These are phyloP conservation scores for Drosophila bocki DNA, from an alignment of 1,140 invertebrate genomes.

Conservation along the genomic window DNA sequence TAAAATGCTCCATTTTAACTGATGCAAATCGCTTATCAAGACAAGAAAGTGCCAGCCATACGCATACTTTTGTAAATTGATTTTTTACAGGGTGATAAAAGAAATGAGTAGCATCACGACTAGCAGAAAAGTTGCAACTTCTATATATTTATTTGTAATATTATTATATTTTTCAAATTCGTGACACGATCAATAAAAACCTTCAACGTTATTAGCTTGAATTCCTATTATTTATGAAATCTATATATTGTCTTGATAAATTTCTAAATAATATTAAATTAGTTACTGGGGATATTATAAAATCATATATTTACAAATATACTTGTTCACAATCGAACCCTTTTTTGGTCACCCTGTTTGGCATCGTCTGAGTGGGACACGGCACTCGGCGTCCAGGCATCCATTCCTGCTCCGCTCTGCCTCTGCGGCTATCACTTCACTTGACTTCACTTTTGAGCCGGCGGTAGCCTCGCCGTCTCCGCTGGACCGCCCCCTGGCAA, in stretches of 20 bases:
- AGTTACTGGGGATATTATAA: background rate
- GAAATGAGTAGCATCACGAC: background rate
- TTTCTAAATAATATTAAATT: background rate
- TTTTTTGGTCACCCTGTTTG: conserved; percentile 40
- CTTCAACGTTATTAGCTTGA: background rate
- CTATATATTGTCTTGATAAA: background rate
- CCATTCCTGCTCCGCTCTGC: conserved; percentile 34
- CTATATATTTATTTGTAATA: background rate
- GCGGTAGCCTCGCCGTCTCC: conserved; percentile 72
- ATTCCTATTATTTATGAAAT: background rate
- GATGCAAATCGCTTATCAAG: conserved; percentile 77
- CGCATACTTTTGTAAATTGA: conserved; percentile 18
- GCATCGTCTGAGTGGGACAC: conserved; percentile 69
- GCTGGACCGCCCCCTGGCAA: conserved; percentile 26
- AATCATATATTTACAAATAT: background rate
- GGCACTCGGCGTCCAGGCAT: conserved; percentile 47
- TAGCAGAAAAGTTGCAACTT: background rate
- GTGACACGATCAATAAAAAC: background rate
- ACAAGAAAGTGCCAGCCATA: conserved; percentile 69
- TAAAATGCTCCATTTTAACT: conserved; percentile 79
- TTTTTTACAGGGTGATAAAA: conserved; percentile 38
- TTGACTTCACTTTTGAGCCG: conserved; percentile 60
- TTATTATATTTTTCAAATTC: background rate
- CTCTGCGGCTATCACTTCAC: conserved; percentile 61
- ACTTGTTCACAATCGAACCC: background rate